Evolutionary conservation across 2,113 vertebrate genomes (phyloP), one percentile per base, ranked within the genome.

Genomic region (Alligator sinensis): DNA sequence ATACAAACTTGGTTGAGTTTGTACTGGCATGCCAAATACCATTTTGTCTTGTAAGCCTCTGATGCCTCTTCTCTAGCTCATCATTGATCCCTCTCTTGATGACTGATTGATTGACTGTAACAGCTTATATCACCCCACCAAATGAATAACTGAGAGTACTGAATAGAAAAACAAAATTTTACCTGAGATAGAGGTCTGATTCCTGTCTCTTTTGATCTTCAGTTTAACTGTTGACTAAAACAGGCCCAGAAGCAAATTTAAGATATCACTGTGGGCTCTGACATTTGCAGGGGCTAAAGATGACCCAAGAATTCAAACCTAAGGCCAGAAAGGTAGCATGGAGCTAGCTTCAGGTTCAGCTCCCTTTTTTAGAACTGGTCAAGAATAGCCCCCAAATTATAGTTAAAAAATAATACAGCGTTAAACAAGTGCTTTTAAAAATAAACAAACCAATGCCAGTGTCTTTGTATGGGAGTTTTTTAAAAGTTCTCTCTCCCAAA

Each of bases 381-480:
- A 21, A 74, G 47, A 74, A 47, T 38, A 24, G 21, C 11, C 24
- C 11, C 13, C 19, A 38, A 74, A 38, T 74, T 74, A 24, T 24
- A 47, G 47, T 24, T 34, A 11, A 5, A 18, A 19, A 22, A 80
- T 54, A 55, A 58, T 72, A 74, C 64, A 6, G 2, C 16, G 8
- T 47, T 47, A 8, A 47, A 2, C 63, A 4, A 8, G 1, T 55
- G 84, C 30, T 24, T 19, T 30, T 34, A 72, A 74, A 38, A 22
- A 4, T 47, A 38, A 14, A 47, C 47, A 47, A 47, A 25, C 30
- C 57, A 19, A 3, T 27, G 54, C 15, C 62, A 62, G 19, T 12
- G 24, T 0, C 1, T 6, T 30, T 10, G 3, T 2, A 11, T 18
- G 60, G 84, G 38, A 66, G 57, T 2, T 17, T 68, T 28, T 80